Evolutionary conservation across 2,797 vertebrate species (phyloP), one percentile per base, ranked within the genome.

Genomic region (Morus bassanus): DNA sequence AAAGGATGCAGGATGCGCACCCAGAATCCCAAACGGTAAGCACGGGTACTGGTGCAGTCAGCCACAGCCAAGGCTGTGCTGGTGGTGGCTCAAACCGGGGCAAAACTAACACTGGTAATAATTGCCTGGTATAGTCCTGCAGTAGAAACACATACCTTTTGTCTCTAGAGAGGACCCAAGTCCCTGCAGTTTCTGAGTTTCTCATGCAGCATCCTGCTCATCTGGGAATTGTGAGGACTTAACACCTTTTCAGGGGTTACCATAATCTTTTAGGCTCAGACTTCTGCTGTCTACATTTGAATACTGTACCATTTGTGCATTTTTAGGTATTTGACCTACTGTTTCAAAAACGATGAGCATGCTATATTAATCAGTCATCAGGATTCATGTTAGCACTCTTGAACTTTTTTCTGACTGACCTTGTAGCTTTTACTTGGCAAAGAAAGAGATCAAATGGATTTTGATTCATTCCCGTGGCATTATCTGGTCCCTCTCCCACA

Each of bases 41-140:
- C 25, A 16, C 0, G 0, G 0, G 31, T 53, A 22, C 33, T n/a
- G 46, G 25, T 35, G 15, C 15, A 37, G 73, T 22, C 57, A 77
- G 54, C 17, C 28, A n/a, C 51, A 67, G 51, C 65, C 72, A 39
- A 39, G 30, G 27, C n/a, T 65, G 51, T 43, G 18, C 13, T 80
- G 11, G 30, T 16, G 4, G 9, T 15, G 45, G 41, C 28, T 85
- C 50, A 68, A 88, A 57, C 3, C 18, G 11, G 48, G 39, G 30
- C 30, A 56, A 72, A 89, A 41, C 28, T 51, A 59, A 39, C 41
- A 35, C 35, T 54, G 31, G 31, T 25, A 51, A 46, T 48, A 61
- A 45, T 61, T 65, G 50, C 18, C 15, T 57, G 15, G 9, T 72
- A 19, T 35, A 51, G 28, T 31, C n/a, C 64, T 60, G 25, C 43